Percentiles rank a stretch among this genome's conserved stretches.
These are phyloP conservation scores for Crenuchus spilurus DNA, from an alignment of 2,797 vertebrate species.

Conservation along the genomic window DNA sequence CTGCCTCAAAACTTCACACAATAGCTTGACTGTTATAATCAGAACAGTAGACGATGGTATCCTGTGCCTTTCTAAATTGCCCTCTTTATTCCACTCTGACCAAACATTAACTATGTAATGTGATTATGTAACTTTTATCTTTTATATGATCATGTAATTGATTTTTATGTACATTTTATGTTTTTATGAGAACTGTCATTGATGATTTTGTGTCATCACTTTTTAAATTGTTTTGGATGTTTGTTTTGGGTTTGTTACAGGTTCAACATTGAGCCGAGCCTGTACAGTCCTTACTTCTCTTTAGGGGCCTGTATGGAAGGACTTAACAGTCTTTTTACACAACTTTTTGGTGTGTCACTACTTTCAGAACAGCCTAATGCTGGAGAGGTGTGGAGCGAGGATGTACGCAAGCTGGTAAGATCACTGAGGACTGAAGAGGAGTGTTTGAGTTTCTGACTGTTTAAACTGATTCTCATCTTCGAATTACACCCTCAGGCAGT, in stretches of 20 bases:
- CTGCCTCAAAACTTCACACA: background rate
- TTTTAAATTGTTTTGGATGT: background rate
- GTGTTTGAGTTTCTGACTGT: slow-evolving; percentile 1
- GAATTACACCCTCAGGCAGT: slow-evolving; percentile 82
- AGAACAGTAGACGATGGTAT: background rate
- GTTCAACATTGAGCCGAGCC: slow-evolving; percentile 93
- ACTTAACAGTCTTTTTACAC: slow-evolving; percentile 87
- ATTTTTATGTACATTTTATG: too few relatives aligned
- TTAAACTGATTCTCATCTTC: slow-evolving; percentile 16
- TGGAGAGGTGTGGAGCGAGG: slow-evolving; percentile 96
- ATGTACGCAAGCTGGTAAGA: slow-evolving; percentile 91
- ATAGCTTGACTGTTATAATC: background rate
- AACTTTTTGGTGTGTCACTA: slow-evolving; percentile 89
- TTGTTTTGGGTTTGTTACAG: slow-evolving; percentile 65
- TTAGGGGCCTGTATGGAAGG: slow-evolving; percentile 97
- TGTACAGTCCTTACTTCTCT: slow-evolving; percentile 94
- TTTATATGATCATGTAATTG: background rate
- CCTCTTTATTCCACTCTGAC: background rate
- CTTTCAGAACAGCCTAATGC: slow-evolving; percentile 83
- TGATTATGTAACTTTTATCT: too few relatives aligned
- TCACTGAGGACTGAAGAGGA: background rate
- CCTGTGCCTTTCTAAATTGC: background rate
- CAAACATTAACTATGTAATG: too few relatives aligned
- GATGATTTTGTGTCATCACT: background rate
- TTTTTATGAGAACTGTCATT: too few relatives aligned